Conservation (phyloP, 2,888 invertebrate species). For the Gastrophysa polygoni region DNA sequence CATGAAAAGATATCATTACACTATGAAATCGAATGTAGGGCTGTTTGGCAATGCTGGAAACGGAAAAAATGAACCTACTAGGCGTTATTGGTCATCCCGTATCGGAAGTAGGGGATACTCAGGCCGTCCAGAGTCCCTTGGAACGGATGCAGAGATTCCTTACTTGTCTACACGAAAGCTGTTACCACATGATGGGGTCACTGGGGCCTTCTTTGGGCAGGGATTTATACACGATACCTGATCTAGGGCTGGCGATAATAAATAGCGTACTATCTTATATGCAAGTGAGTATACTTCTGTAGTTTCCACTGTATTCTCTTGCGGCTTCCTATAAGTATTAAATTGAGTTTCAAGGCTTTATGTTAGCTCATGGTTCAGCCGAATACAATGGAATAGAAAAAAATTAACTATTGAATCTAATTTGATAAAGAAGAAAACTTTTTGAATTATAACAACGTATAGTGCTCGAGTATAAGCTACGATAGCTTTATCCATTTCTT, state of each 20-base stretch:
- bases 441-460: no score
- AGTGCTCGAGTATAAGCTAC: no score
- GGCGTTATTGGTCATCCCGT: constrained; percentile 62
- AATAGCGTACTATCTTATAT: constrained; percentile 74
- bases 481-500: no score
- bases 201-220: constrained; percentile 81
- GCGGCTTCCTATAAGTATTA: no score
- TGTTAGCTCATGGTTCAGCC: no score
- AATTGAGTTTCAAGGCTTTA: no score
- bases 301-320: constrained; percentile 44
- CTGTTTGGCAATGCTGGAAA: constrained; percentile 74
- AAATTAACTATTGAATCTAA: no score
- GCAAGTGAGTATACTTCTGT: constrained; percentile 56
- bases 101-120: constrained; percentile 50
- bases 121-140: constrained; percentile 63
- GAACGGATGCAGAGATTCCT: constrained; percentile 87
- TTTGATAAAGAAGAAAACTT: no score
- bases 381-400: no score
- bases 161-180: constrained; percentile 78
- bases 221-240: constrained; percentile 81
- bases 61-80: constrained; percentile 77
- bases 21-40: constrained; percentile 40
- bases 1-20: no score
- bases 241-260: constrained; percentile 75
- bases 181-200: constrained; percentile 80